Evolutionary conservation across 1,140 invertebrate species (phyloP), one percentile per base, ranked within the genome.

Genomic region (Cephus cinctus): DNA sequence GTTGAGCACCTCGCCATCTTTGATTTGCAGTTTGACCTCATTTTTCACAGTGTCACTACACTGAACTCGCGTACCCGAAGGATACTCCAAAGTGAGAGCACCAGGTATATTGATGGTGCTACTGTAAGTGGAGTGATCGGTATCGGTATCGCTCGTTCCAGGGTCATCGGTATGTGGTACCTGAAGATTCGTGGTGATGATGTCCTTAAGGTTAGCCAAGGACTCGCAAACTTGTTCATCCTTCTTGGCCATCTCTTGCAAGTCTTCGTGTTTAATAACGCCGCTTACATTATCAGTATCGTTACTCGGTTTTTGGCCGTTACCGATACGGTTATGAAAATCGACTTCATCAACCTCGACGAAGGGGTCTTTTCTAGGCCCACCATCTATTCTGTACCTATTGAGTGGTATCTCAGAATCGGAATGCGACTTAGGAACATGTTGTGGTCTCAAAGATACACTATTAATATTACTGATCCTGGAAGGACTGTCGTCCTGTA

Each of bases 121-220:
- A 16, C 44, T 52, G 43, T 66, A 62, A 4, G 54, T 51, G 4
- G 77, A 78, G 49, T 75, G 76, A 22, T 74, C 73, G 27, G 65
- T 69, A 25, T 79, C 78, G 22, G 59, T 54, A 11, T 79, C 76
- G 23, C 51, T 64, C 20, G 12, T 31, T 18, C 23, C 19, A 0
- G 27, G 40, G 1, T 59, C 56, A 0, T 67, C 63, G 39, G 36
- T 8, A 18, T 9, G 8, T 3, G 12, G 27, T 12, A 47, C 27
- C 21, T 15, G 6, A 9, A 18, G 19, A 4, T 15, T 34, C 15
- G 9, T 36, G 14, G 2, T 8, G 9, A 20, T 12, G 8, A 30
- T 34, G 21, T 8, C 22, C 14, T 5, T 38, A 14, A n/a, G n/a
- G n/a, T n/a, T n/a, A n/a, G n/a, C n/a, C n/a, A n/a, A n/a, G n/a